Percentiles rank a stretch among this genome's conserved stretches.
Evolutionary conservation across 2,797 vertebrate species (phyloP).

Genomic region (Tapera naevia): DNA sequence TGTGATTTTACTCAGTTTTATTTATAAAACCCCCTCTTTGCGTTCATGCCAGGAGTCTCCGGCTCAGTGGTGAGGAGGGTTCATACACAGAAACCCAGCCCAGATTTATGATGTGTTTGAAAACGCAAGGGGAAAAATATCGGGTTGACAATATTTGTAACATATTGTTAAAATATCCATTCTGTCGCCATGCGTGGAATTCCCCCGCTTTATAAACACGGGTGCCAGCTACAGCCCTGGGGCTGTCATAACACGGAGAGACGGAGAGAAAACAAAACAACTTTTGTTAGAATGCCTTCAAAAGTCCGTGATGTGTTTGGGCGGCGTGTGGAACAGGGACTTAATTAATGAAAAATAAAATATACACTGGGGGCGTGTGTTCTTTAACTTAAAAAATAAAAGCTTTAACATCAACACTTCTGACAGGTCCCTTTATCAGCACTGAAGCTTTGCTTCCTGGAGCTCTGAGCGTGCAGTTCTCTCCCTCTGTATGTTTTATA

Average conservation of each 20-base stretch:
- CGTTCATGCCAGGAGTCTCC: conserved; percentile 69
- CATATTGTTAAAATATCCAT: conserved; percentile 62
- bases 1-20: conserved; percentile 76
- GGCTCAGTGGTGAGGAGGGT: conserved; percentile 69
- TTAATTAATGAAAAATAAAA: background rate
- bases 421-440: conserved; percentile 43
- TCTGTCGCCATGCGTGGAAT: conserved; percentile 73
- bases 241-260: conserved; percentile 30
- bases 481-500: background rate
- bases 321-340: background rate
- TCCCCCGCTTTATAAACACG: conserved; percentile 66
- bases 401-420: conserved; percentile 32
- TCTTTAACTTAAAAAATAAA: background rate
- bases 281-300: conserved; percentile 1
- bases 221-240: conserved; percentile 31
- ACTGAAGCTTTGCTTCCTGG: conserved; percentile 30
- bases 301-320: background rate
- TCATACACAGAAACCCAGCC: conserved; percentile 67
- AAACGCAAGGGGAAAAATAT: conserved; percentile 62
- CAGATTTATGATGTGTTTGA: conserved; percentile 79
- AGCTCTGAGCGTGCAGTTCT: background rate
- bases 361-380: background rate
- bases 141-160: conserved; percentile 70
- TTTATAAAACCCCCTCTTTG: conserved; percentile 76
- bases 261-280: conserved; percentile 25